Evolutionary conservation across 1,140 invertebrate species (phyloP).

Genomic region (Aphelinus certus): DNA sequence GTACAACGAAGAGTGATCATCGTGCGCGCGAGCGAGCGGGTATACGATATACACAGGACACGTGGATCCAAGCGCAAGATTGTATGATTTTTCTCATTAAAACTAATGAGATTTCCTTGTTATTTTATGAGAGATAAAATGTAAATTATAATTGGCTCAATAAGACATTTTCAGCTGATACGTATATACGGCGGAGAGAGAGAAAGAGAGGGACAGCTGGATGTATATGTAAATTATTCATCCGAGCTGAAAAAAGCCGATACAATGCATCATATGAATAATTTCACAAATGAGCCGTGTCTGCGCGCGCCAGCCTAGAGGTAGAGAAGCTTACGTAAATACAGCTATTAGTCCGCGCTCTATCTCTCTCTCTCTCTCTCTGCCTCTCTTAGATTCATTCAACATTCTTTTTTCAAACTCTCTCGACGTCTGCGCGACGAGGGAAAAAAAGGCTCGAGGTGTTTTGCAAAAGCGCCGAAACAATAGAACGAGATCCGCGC

Average conservation of each 20-base stretch:
- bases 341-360: not conserved
- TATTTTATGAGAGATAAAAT: not conserved
- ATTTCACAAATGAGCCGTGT: conserved; percentile 1
- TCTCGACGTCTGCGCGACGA: not conserved
- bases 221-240: conserved; percentile 1
- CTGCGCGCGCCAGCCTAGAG: too few species aligned
- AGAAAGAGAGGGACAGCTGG: too few species aligned
- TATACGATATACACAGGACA: too few species aligned
- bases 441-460: conserved; percentile 13
- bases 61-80: too few species aligned
- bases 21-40: too few species aligned
- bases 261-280: conserved; percentile 2
- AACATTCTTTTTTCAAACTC: not conserved
- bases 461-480: conserved; percentile 22
- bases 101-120: conserved; percentile 3
- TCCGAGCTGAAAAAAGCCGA: not conserved
- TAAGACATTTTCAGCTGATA: not conserved
- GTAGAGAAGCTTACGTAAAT: conserved; percentile 7
- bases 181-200: not conserved
- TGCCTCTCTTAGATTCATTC: too few species aligned
- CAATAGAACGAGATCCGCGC: conserved; percentile 29
- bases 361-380: too few species aligned
- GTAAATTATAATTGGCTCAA: not conserved
- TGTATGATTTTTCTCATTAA: conserved; percentile 1
- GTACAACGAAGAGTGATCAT: too few species aligned